phyloP scores from a whole-genome alignment of 2,113 vertebrate genomes.

The Otolemur garnettii region DNA sequence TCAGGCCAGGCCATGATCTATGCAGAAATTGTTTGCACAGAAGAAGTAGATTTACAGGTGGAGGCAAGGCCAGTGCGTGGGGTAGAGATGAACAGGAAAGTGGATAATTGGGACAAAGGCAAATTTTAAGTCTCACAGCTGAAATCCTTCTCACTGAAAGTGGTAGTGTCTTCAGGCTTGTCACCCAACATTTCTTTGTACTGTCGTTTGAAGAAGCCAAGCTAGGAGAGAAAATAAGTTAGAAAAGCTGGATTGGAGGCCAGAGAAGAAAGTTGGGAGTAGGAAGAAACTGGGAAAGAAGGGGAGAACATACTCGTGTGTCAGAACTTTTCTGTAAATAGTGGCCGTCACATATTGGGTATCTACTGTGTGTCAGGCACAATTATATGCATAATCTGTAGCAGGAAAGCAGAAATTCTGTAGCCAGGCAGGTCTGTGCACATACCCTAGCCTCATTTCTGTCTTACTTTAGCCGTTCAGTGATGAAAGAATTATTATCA shows the following conservation, averaged over 20 bases:
- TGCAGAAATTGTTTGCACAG: not conserved
- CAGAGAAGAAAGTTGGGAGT: not conserved
- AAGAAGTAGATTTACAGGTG: not conserved
- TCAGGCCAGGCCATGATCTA: not conserved
- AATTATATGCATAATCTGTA: not conserved
- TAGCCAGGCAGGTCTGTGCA: not conserved
- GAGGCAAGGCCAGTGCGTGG: not conserved
- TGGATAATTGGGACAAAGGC: not conserved
- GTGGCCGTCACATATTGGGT: accelerated
- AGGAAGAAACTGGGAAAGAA: conserved; percentile 19
- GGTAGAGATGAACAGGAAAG: not conserved
- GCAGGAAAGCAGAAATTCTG: not conserved
- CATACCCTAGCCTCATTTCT: not conserved
- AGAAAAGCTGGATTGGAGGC: conserved; percentile 32
- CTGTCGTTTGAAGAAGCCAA: conserved; percentile 92
- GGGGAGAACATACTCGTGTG: not conserved
- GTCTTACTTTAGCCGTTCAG: not conserved
- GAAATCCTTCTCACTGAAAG: not conserved
- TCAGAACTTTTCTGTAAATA: not conserved
- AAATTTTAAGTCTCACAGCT: not conserved
- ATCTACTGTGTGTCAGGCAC: not conserved
- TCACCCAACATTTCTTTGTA: conserved; percentile 87
- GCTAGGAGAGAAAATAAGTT: conserved; percentile 79
- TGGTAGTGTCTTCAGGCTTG: not conserved
- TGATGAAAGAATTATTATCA: not conserved